Base-by-base conservation (phyloP, 2,113 vertebrate species). In the Empidonax alnorum region DNA sequence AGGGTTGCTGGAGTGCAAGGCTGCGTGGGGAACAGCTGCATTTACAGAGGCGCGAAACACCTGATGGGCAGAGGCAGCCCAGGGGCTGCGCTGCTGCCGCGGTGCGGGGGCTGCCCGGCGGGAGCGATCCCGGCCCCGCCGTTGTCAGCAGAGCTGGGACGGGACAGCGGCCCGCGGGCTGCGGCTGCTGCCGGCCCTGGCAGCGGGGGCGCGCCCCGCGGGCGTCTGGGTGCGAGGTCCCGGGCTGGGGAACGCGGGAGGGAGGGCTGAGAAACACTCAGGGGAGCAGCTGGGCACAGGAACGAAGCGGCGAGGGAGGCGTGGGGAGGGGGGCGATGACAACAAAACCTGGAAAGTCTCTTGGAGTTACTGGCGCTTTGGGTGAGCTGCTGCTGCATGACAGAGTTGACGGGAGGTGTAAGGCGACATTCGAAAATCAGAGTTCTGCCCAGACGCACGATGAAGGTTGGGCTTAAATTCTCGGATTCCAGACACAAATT, bases 61-160 rank as follows among this genome's bases (percentile, higher is more conserved):
- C 94, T 63, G 87, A 90, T 72, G 2, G 28, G 50, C 66, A 2
- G 39, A 30, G 72, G 62, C 49, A 30, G 37, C 44, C 28, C 46
- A 0, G 2, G 16, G 72, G 66, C 41, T 87, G 56, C 8, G 66
- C 30, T 49, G 4, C n/a, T 2, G 47, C 33, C 49, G 1, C 0
- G 16, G 37, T 30, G n/a, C n/a, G 6, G 33, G 10, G 10, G 23
- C 24, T 50, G 63, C 49, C 37, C 24, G 13, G 15, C 10, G 2
- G 17, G 30, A 78, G n/a, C 4, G 46, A 19, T 79, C 37, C 62
- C 27, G 31, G 17, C 42, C 10, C 56, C 37, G 72, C 49, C 71
- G 72, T 3, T 5, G 37, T 67, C 59, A 14, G 68, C 19, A 10
- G 9, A 39, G 30, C 50, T 41, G 14, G 30, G 14, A 28, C 21